Evolutionary conservation across 1,140 invertebrate species (phyloP).

Genomic region (Drosophila suzukii): DNA sequence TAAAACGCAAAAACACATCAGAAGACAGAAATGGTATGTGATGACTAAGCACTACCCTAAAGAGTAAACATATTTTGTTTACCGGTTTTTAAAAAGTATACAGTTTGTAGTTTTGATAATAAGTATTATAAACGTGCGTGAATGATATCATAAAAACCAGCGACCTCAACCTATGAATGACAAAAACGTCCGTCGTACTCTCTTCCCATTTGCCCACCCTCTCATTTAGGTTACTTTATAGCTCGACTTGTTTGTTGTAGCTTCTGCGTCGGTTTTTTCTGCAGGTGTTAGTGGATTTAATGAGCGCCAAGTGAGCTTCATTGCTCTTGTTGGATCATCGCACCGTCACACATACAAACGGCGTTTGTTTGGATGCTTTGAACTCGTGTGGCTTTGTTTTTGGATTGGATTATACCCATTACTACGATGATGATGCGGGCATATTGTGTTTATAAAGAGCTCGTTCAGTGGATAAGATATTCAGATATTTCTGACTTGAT

Average conservation of each 20-base stretch:
- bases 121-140: background rate
- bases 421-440: background rate
- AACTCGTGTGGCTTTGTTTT: constrained; percentile 21
- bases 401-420: background rate
- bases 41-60: background rate
- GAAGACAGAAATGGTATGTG: no score
- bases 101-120: background rate
- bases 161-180: background rate
- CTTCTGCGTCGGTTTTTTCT: background rate
- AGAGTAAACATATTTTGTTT: background rate
- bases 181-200: background rate
- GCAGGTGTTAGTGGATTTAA: background rate
- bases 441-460: background rate
- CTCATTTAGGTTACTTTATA: constrained; percentile 16
- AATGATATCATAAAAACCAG: constrained; percentile 7
- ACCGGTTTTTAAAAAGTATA: no score
- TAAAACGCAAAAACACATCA: no score
- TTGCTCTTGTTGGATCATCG: constrained; percentile 63
- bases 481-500: no score
- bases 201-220: background rate
- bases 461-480: no score
- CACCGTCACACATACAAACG: constrained; percentile 12
- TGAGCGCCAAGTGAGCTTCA: constrained; percentile 43
- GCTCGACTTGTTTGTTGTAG: constrained; percentile 1
- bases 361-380: constrained; percentile 15